A percentile compares a stretch with the other conserved stretches of the same genome.
Conservation (phyloP, 1,140 invertebrate genomes). For the Aporrectodea caliginosa region DNA sequence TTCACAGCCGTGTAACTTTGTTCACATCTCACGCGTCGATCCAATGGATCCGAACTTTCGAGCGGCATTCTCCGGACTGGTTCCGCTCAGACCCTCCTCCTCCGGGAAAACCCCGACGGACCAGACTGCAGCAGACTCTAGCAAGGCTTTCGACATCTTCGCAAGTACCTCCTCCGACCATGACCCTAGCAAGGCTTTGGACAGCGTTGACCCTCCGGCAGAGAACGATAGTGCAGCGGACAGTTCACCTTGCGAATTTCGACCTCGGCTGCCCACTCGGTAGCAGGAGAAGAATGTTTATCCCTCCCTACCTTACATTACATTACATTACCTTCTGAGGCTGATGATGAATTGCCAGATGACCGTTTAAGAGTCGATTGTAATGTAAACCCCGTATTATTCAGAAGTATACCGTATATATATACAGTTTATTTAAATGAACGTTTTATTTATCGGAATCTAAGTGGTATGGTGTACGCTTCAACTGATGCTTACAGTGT, state of each 20-base stretch:
- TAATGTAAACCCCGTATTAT: too few species aligned
- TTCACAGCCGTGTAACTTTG: slow-evolving; percentile 25
- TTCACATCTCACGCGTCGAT: slow-evolving; percentile 19
- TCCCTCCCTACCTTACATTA: too few species aligned
- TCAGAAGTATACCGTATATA: too few species aligned
- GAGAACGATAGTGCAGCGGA: background rate
- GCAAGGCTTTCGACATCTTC: background rate
- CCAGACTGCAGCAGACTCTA: background rate
- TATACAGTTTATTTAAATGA: too few species aligned
- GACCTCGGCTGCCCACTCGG: background rate
- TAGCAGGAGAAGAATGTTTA: too few species aligned
- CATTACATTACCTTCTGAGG: too few species aligned
- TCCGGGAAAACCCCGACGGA: background rate
- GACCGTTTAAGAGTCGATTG: too few species aligned
- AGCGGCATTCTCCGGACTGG: background rate
- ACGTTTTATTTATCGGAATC: too few species aligned
- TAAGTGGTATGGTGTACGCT: too few species aligned
- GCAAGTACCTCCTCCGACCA: too few species aligned
- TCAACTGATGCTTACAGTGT: too few species aligned
- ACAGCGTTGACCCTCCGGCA: background rate
- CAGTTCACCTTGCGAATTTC: background rate
- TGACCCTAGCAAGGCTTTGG: background rate
- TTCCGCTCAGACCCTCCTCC: background rate
- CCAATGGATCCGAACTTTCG: slow-evolving; percentile 2
- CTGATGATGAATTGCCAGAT: too few species aligned